These are phyloP conservation scores for Microplitis mediator DNA, from an alignment of 1,140 invertebrate species.

Conservation along the genomic window DNA sequence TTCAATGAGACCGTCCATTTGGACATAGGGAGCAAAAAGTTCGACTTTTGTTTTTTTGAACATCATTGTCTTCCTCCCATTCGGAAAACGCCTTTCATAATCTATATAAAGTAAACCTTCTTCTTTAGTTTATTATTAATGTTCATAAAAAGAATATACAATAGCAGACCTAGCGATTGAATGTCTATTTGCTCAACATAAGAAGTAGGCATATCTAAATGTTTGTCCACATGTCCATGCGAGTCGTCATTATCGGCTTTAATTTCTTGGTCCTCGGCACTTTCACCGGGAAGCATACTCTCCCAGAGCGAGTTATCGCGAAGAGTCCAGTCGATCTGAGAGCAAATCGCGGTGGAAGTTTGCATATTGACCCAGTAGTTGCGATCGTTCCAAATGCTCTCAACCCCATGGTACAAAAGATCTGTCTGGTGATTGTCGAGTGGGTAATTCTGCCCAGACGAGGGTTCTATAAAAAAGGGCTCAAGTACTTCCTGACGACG, in stretches of 20 bases:
- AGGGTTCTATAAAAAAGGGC: conserved; percentile 83
- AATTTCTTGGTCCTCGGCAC: conserved; percentile 48
- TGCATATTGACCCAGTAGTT: conserved; percentile 88
- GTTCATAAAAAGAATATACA: not conserved
- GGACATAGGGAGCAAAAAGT: conserved; percentile 76
- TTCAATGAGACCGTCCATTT: conserved; percentile 73
- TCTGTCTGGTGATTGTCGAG: conserved; percentile 63
- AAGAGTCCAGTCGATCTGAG: conserved; percentile 66
- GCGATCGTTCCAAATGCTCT: conserved; percentile 83
- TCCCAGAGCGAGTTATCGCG: conserved; percentile 69
- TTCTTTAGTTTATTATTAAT: not conserved
- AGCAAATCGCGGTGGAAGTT: conserved; percentile 59
- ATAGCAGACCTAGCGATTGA: conserved; percentile 64
- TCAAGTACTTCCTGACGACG: conserved; percentile 63
- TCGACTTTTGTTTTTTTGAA: conserved; percentile 81
- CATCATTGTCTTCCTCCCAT: conserved; percentile 71
- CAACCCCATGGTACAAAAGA: conserved; percentile 75
- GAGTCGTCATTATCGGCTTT: conserved; percentile 42
- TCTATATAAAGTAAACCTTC: conserved; percentile 61
- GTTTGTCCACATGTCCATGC: conserved; percentile 65
- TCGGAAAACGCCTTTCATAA: conserved; percentile 76
- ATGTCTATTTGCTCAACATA: conserved; percentile 79
- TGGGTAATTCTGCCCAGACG: conserved; percentile 66
- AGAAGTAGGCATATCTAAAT: conserved; percentile 79
- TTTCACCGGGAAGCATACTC: conserved; percentile 72